These are phyloP conservation scores for Lagocephalus sceleratus DNA, from an alignment of 2,797 vertebrate genomes.

Conservation along the genomic window DNA sequence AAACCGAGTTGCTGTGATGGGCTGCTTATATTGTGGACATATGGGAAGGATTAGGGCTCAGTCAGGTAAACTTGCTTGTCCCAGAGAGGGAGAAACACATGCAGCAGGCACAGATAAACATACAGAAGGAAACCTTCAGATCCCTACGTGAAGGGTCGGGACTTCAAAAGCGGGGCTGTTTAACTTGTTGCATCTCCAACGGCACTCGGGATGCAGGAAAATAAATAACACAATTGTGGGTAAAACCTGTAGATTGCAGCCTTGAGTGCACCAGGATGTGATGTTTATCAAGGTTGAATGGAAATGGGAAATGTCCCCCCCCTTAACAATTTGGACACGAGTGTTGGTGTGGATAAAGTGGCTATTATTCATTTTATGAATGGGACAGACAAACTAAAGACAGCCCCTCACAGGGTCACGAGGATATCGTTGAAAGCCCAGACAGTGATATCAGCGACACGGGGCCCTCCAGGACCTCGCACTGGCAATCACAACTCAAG, in stretches of 20 bases:
- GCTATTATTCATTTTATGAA: slow-evolving; percentile 5
- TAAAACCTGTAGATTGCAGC: too few species aligned
- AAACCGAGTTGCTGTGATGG: slow-evolving; percentile 23
- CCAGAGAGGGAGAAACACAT: slow-evolving; percentile 28
- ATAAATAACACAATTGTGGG: neutral
- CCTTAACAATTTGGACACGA: too few species aligned
- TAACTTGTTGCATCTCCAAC: neutral
- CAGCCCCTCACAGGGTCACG: slow-evolving; percentile 28
- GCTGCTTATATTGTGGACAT: slow-evolving; percentile 34
- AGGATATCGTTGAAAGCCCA: slow-evolving; percentile 21
- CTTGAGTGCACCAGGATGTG: neutral
- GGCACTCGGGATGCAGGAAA: neutral
- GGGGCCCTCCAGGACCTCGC: slow-evolving; percentile 22
- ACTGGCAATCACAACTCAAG: slow-evolving; percentile 27
- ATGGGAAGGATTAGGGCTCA: slow-evolving; percentile 50
- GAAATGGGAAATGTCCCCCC: neutral
- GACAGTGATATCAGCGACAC: slow-evolving; percentile 29
- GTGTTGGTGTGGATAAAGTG: neutral
- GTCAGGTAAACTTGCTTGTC: slow-evolving; percentile 45
- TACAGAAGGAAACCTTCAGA: slow-evolving; percentile 9
- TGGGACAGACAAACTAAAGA: slow-evolving; percentile 6
- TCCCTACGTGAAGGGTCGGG: slow-evolving; percentile 1
- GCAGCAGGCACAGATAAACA: slow-evolving; percentile 22
- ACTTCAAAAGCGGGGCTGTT: neutral
- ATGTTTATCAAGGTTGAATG: neutral